Percentiles rank a stretch among this genome's conserved stretches.
Conservation (phyloP, 2,113 vertebrate species). For the Barnardius zonarius region DNA sequence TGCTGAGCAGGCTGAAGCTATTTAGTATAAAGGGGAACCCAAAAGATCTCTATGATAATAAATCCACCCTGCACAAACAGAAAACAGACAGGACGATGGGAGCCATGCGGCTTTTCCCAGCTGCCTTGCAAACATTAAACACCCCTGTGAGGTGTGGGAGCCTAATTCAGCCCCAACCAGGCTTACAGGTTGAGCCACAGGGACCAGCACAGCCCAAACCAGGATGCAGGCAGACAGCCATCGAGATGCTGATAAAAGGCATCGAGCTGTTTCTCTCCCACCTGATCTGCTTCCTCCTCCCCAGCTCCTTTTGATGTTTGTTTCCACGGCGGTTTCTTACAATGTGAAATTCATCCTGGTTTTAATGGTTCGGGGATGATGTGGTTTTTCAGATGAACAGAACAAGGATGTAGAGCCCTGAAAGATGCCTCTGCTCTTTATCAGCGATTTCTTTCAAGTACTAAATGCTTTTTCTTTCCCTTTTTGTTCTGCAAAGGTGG, state of each 20-base stretch:
- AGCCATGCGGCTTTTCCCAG: not conserved
- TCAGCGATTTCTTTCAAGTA: constrained; percentile 15
- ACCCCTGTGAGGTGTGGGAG: not conserved
- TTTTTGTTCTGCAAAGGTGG: constrained; percentile 9
- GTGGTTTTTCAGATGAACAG: constrained; percentile 20
- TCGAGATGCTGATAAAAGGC: not conserved
- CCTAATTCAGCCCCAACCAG: not conserved
- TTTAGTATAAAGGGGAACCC: not conserved
- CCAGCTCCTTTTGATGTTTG: constrained; percentile 50
- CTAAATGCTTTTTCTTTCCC: constrained; percentile 17
- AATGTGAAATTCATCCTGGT: constrained; percentile 27
- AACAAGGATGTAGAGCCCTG: constrained; percentile 31
- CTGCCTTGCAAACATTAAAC: not conserved
- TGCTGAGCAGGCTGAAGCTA: fast-evolving
- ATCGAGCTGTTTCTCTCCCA: not conserved
- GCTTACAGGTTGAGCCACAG: not conserved
- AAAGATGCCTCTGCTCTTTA: constrained; percentile 51
- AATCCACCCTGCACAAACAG: not conserved
- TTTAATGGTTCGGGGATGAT: constrained; percentile 31
- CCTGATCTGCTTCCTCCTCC: constrained; percentile 31
- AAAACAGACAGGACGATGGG: fast-evolving
- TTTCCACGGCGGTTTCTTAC: not conserved
- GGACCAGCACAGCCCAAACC: not conserved
- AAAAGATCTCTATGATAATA: not conserved
- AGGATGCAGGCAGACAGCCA: fast-evolving